A percentile compares a stretch with the other conserved stretches of the same genome.
phyloP scores from a whole-genome alignment of 2,888 invertebrate genomes.

The Petrolisthes manimaculis region DNA sequence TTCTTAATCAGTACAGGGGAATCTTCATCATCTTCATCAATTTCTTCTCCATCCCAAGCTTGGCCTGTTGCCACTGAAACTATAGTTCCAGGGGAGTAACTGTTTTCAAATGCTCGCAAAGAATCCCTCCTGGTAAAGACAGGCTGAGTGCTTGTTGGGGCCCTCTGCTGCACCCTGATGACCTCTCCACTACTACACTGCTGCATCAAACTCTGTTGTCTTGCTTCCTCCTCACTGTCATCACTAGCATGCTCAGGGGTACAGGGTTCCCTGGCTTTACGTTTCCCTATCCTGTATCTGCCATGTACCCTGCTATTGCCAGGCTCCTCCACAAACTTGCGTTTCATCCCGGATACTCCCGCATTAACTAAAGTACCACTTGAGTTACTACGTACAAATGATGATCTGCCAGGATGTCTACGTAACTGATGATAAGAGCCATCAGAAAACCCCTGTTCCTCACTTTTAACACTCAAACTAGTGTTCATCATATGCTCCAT shows the following conservation, averaged over 20 bases:
- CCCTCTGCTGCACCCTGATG: background rate
- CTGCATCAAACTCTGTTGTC: background rate
- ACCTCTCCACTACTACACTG: background rate
- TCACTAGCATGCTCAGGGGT: slow-evolving; percentile 39
- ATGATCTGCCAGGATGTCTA: slow-evolving; percentile 1
- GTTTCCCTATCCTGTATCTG: background rate
- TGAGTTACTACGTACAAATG: background rate
- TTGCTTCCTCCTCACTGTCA: slow-evolving; percentile 47
- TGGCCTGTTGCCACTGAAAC: background rate
- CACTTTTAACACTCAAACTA: background rate
- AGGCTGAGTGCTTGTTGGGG: background rate
- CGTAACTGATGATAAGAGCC: background rate
- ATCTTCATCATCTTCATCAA: background rate
- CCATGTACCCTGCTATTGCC: slow-evolving; percentile 15
- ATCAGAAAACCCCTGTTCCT: background rate
- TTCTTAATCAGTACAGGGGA: slow-evolving; percentile 33
- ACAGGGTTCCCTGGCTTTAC: slow-evolving; percentile 3
- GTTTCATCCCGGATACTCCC: slow-evolving; percentile 24
- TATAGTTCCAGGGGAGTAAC: background rate
- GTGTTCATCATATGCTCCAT: background rate
- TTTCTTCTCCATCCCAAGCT: slow-evolving; percentile 27
- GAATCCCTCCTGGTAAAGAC: background rate
- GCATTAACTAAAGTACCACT: slow-evolving; percentile 4
- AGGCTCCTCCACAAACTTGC: slow-evolving; percentile 15
- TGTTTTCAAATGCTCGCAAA: background rate